Conservation (phyloP, 2,888 invertebrate species). For the Cephus sareptanus region DNA sequence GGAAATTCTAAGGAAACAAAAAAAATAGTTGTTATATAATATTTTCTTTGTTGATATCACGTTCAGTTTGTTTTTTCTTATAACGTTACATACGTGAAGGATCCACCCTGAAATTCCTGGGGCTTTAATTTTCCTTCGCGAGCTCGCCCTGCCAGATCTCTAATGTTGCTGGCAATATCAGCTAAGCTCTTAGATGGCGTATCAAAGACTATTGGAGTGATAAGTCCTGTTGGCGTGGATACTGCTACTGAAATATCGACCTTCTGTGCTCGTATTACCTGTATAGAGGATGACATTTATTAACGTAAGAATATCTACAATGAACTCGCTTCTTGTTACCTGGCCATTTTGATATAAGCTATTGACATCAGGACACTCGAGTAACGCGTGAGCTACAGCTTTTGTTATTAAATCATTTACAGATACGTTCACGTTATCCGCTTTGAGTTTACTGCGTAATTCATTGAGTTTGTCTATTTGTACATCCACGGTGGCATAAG, state of each 20-base stretch:
- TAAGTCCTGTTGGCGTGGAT: constrained; percentile 74
- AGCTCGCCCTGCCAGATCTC: constrained; percentile 71
- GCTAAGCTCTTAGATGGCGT: constrained; percentile 68
- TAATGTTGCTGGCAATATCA: constrained; percentile 69
- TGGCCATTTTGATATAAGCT: constrained; percentile 66
- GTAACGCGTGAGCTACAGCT: constrained; percentile 72
- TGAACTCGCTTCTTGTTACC: constrained; percentile 43
- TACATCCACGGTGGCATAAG: constrained; percentile 72
- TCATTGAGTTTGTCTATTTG: constrained; percentile 67
- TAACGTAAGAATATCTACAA: constrained; percentile 8
- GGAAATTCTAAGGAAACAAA: constrained; percentile 69
- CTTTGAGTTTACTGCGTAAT: constrained; percentile 68
- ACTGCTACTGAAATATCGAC: constrained; percentile 75
- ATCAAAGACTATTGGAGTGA: constrained; percentile 74
- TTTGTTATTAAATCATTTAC: constrained; percentile 77
- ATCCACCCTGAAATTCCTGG: constrained; percentile 75
- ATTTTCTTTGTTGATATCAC: neutral
- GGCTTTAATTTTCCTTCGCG: constrained; percentile 73
- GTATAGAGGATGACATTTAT: constrained; percentile 17
- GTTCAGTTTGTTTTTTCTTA: neutral
- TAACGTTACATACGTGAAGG: constrained; percentile 66
- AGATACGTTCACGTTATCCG: constrained; percentile 70
- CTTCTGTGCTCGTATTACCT: constrained; percentile 60
- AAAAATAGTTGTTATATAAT: neutral
- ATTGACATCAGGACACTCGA: constrained; percentile 68